A percentile compares a stretch with the other conserved stretches of the same genome.
phyloP scores from a whole-genome alignment of 2,888 invertebrate species.

The Pterostichus niger region DNA sequence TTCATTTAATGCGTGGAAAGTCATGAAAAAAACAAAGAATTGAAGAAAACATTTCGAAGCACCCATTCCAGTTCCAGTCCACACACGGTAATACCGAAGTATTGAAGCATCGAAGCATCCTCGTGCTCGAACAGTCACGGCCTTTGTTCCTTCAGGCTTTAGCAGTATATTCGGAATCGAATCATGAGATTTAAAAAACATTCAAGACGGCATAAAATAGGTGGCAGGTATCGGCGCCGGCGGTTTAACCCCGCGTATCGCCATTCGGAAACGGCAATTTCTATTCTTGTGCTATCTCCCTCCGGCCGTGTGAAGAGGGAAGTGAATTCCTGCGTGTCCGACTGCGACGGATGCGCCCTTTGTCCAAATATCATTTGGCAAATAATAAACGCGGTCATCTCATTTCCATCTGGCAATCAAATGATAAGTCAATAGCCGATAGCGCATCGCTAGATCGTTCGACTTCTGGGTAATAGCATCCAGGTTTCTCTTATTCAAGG shows the following conservation, averaged over 20 bases:
- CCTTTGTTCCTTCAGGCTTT: slow-evolving; percentile 56
- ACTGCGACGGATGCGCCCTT: slow-evolving; percentile 12
- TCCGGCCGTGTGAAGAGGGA: slow-evolving; percentile 37
- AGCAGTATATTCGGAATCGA: slow-evolving; percentile 70
- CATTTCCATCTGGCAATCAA: slow-evolving; percentile 39
- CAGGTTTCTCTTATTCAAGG: slow-evolving; percentile 27
- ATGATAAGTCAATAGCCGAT: slow-evolving; percentile 40
- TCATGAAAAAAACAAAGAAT: slow-evolving; percentile 35
- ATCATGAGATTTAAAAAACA: slow-evolving; percentile 71
- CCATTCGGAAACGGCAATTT: slow-evolving; percentile 61
- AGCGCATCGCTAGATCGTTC: neutral
- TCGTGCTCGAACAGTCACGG: slow-evolving; percentile 17
- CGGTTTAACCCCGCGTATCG: slow-evolving; percentile 52
- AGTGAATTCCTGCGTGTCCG: slow-evolving; percentile 36
- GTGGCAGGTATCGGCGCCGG: slow-evolving; percentile 67
- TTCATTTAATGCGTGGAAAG: slow-evolving; percentile 34
- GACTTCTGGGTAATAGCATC: too few relatives aligned
- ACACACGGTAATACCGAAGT: too few relatives aligned
- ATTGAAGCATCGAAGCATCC: too few relatives aligned
- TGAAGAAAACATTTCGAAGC: slow-evolving; percentile 43
- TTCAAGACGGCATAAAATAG: slow-evolving; percentile 70
- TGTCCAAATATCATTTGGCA: slow-evolving; percentile 45
- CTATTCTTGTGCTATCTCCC: slow-evolving; percentile 54
- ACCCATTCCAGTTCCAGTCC: neutral
- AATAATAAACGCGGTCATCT: slow-evolving; percentile 52